These are phyloP conservation scores for Tetragnatha versicolor DNA, from an alignment of 1,140 invertebrate species.

Conservation along the genomic window DNA sequence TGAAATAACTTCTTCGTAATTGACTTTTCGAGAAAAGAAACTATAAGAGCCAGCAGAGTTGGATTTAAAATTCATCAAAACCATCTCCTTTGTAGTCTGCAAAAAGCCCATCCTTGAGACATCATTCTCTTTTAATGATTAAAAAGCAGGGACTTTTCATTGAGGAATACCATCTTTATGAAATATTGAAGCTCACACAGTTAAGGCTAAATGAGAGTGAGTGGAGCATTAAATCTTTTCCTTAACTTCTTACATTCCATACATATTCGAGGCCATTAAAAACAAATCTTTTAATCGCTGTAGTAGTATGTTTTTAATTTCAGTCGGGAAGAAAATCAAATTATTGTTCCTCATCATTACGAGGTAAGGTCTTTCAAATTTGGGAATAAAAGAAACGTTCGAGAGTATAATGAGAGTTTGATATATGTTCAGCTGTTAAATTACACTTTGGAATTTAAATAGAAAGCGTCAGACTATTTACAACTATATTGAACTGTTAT, in stretches of 20 bases:
- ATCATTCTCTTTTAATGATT: constrained; percentile 34
- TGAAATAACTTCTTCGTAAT: no score
- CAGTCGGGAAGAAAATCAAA: constrained; percentile 22
- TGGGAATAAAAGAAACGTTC: no score
- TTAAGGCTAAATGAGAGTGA: neutral
- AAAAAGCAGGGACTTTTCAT: constrained; percentile 22
- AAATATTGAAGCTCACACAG: no score
- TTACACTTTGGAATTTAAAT: no score
- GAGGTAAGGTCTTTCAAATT: no score
- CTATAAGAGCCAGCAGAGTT: no score
- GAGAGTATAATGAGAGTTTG: no score
- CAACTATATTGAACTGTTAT: no score
- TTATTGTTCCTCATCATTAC: constrained; percentile 34
- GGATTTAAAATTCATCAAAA: constrained; percentile 14
- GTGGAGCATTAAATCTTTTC: constrained; percentile 16
- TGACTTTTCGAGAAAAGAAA: no score
- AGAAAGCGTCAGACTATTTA: no score
- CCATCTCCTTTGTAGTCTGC: no score
- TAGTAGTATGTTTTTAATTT: constrained; percentile 34
- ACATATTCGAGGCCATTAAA: constrained; percentile 19
- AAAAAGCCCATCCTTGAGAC: neutral
- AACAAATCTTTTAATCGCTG: constrained; percentile 26
- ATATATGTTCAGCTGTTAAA: no score
- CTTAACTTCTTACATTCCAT: constrained; percentile 22
- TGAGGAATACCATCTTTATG: neutral